These are phyloP conservation scores for Drosophila serrata DNA, from an alignment of 1,140 invertebrate genomes.

Conservation along the genomic window DNA sequence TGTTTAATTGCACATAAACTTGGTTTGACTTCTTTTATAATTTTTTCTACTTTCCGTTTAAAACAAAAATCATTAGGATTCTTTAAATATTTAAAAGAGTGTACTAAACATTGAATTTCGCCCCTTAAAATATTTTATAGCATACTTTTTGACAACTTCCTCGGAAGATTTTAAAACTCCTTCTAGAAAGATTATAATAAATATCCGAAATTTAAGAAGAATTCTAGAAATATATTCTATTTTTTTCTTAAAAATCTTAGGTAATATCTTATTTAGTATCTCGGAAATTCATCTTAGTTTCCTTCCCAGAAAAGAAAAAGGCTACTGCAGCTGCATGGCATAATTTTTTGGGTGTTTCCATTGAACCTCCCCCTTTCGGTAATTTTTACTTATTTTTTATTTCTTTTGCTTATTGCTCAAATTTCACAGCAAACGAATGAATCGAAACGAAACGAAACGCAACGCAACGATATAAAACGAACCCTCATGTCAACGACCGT, in stretches of 20 bases:
- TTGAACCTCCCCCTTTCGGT: slow-evolving; percentile 2
- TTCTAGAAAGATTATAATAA: no score
- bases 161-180: not conserved
- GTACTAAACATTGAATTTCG: no score
- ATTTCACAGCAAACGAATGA: slow-evolving; percentile 50
- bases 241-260: not conserved
- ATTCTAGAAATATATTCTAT: not conserved
- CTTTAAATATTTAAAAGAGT: not conserved
- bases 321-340: slow-evolving; percentile 1
- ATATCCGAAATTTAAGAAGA: not conserved
- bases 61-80: not conserved
- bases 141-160: not conserved
- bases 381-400: slow-evolving; percentile 3
- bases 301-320: no score
- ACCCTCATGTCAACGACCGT: slow-evolving; percentile 69
- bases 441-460: slow-evolving; percentile 15
- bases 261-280: not conserved
- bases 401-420: slow-evolving; percentile 25
- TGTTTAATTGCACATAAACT: slow-evolving; percentile 16
- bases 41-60: not conserved
- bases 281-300: not conserved
- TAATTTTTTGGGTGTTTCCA: slow-evolving; percentile 8
- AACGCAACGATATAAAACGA: slow-evolving; percentile 22
- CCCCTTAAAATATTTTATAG: not conserved
- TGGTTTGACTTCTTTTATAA: no score